Base-by-base conservation (phyloP, 2,797 vertebrate genomes). In the Champsocephalus gunnari region DNA sequence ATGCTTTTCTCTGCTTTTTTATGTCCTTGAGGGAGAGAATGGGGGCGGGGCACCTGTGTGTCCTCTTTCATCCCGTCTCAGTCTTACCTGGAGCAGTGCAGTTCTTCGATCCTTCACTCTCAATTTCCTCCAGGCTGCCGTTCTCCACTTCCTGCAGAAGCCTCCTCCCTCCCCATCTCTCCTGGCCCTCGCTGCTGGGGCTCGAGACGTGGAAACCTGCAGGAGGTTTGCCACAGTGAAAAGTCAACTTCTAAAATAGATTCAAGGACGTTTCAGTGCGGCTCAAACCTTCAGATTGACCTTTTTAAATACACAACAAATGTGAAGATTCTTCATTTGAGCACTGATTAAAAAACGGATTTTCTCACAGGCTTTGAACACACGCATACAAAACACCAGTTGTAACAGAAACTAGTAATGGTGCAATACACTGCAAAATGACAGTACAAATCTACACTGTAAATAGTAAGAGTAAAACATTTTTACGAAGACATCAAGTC, bases 71-170 rank as follows among this genome's bases (percentile, higher is more conserved):
- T 72, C 58, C 54, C 0, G 50, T 47, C 54, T 75, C 54, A 4
- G 2, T 83, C 81, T 90, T 96, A 98, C 97, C 97, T 94, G 97
- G 97, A 56, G 95, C 87, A 1, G 97, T 98, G 93, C 97, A 98
- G 87, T 98, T 98, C 82, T 94, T 97, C 73, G 86, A 85, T 2
- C 3, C 87, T 54, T 93, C 90, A 0, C 80, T 88, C 0, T 93
- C 93, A 44, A 75, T n/a, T 0, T 93, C 84, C 1, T 95, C 94
- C 28, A 87, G 64, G 54, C 75, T 80, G 63, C 95, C 91, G 85
- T 94, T 94, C 79, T 94, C 89, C 0, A 12, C 77, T 14, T 92
- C 91, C 74, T 97, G 95, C 89, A 97, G 94, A 0, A 98, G 93
- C 84, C 89, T 95, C 79, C 97, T 95, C 64, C 93, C 91, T 0